phyloP scores from a whole-genome alignment of 2,888 invertebrate species.

The Carcina quercana region DNA sequence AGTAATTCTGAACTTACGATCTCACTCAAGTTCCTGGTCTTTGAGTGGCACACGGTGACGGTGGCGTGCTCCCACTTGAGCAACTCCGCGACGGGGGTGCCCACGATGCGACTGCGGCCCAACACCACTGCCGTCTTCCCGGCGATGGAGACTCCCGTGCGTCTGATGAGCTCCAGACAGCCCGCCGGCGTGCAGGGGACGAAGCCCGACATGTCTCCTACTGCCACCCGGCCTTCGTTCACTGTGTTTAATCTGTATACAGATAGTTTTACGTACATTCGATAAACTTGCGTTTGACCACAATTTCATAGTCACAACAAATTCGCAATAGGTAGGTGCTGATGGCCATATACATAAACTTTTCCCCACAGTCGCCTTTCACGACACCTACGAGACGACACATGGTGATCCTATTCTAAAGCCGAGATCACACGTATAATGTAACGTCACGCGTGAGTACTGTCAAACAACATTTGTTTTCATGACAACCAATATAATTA shows the following conservation, averaged over 20 bases:
- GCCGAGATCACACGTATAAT: too few species aligned
- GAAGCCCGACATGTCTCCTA: slow-evolving; percentile 92
- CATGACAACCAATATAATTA: too few species aligned
- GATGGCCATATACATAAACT: too few species aligned
- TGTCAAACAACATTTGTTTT: too few species aligned
- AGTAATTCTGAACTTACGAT: slow-evolving; percentile 72
- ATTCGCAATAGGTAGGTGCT: too few species aligned
- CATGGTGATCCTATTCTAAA: too few species aligned
- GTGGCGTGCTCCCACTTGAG: slow-evolving; percentile 98
- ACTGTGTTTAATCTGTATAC: slow-evolving; percentile 84
- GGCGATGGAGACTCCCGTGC: slow-evolving; percentile 82
- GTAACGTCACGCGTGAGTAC: too few species aligned
- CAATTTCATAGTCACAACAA: too few species aligned
- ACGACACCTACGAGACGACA: too few species aligned
- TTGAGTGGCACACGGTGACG: slow-evolving; percentile 97
- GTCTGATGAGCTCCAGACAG: slow-evolving; percentile 92
- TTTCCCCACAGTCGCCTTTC: too few species aligned
- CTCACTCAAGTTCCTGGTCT: slow-evolving; percentile 86
- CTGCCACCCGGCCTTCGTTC: slow-evolving; percentile 94
- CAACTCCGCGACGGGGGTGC: slow-evolving; percentile 94
- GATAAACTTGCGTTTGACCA: too few species aligned
- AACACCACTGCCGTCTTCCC: slow-evolving; percentile 94
- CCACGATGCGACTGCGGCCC: slow-evolving; percentile 98
- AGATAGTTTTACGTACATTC: slow-evolving; percentile 8
- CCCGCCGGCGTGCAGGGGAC: slow-evolving; percentile 98